phyloP scores from a whole-genome alignment of 2,797 vertebrate species.

The Microcaecilia unicolor region DNA sequence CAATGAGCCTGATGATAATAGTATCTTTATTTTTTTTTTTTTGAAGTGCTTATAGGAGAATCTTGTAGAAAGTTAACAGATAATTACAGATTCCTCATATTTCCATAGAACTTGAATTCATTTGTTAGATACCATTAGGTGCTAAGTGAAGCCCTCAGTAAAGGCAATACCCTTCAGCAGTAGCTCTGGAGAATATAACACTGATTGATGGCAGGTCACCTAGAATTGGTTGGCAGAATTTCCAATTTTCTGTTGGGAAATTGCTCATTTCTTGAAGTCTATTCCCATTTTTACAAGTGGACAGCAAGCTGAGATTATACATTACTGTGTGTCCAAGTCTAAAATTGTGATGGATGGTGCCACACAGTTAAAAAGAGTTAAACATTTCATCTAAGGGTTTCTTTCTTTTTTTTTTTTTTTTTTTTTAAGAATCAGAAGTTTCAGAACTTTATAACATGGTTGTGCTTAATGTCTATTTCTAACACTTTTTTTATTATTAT shows the following conservation, averaged over 20 bases:
- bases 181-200: slow-evolving; percentile 67
- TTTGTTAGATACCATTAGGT: slow-evolving; percentile 77
- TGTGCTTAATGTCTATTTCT: too few species aligned
- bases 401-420: slow-evolving; percentile 29
- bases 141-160: slow-evolving; percentile 77
- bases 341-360: slow-evolving; percentile 89
- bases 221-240: slow-evolving; percentile 82
- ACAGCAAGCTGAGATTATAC: slow-evolving; percentile 82
- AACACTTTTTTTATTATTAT: too few species aligned
- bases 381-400: slow-evolving; percentile 59
- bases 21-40: too few species aligned
- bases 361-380: slow-evolving; percentile 64
- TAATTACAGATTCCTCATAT: slow-evolving; percentile 66
- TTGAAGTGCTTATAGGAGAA: too few species aligned
- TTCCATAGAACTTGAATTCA: slow-evolving; percentile 59
- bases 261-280: slow-evolving; percentile 96
- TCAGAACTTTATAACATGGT: slow-evolving; percentile 40
- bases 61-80: slow-evolving; percentile 55
- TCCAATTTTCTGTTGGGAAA: slow-evolving; percentile 97
- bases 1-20: too few species aligned
- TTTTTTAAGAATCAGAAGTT: slow-evolving; percentile 31
- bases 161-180: slow-evolving; percentile 63
- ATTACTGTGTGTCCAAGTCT: slow-evolving; percentile 75
- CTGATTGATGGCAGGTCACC: slow-evolving; percentile 98
- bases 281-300: slow-evolving; percentile 88